These are phyloP conservation scores for Macrobrachium nipponense DNA, from an alignment of 1,140 invertebrate genomes.

Conservation along the genomic window DNA sequence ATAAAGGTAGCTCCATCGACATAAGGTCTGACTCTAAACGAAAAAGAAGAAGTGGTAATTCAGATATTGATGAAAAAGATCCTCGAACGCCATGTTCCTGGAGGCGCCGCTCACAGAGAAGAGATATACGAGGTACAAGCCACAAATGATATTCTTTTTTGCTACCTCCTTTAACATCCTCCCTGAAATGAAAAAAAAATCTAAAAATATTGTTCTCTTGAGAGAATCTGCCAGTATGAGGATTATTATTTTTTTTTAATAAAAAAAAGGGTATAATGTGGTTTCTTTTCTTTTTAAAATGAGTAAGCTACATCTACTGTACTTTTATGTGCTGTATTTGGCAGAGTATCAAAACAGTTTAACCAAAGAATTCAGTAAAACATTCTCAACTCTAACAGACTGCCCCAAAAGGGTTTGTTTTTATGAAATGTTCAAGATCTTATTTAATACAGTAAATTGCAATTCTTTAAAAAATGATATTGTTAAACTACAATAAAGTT, in stretches of 20 bases:
- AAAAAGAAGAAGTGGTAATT: slow-evolving; percentile 88
- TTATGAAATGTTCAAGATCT: too few species aligned
- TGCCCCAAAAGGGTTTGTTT: too few species aligned
- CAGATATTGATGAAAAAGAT: slow-evolving; percentile 82
- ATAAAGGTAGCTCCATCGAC: slow-evolving; percentile 88
- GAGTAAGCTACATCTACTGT: too few species aligned
- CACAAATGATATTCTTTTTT: slow-evolving; percentile 77
- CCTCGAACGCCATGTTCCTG: slow-evolving; percentile 83
- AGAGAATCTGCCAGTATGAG: not conserved
- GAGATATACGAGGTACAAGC: slow-evolving; percentile 89
- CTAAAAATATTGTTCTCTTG: not conserved
- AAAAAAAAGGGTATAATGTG: too few species aligned
- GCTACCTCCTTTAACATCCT: slow-evolving; percentile 68
- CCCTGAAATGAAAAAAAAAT: slow-evolving; percentile 64
- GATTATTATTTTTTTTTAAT: not conserved
- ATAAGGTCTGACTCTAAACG: slow-evolving; percentile 93
- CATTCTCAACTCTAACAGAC: too few species aligned
- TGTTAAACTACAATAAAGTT: too few species aligned
- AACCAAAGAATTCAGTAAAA: too few species aligned
- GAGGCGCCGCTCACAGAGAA: slow-evolving; percentile 85
- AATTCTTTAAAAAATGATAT: too few species aligned
- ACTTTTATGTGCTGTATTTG: too few species aligned
- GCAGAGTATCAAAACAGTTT: too few species aligned
- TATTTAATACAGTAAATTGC: too few species aligned
- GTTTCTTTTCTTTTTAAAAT: too few species aligned